Evolutionary conservation across 2,888 invertebrate species (phyloP), one percentile per base, ranked within the genome.

Genomic region (Margaritifera margaritifera): DNA sequence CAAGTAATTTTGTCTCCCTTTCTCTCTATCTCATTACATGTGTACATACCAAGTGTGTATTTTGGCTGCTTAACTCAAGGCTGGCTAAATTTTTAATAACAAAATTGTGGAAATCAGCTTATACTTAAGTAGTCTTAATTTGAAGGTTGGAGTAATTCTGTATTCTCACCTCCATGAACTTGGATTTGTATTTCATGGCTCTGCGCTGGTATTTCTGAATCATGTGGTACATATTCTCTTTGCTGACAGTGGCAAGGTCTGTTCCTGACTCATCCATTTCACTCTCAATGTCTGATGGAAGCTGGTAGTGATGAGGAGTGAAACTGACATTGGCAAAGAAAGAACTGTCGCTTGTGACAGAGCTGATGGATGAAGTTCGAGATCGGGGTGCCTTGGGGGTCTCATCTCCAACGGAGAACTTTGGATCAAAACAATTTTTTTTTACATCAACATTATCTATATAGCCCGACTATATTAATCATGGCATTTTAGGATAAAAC

Each of bases 211-310:
- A 84, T 64, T 83, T 80, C 72, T 84, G 84, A 53, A 85, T 80
- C 57, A 83, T 77, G 54, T 79, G 80, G 64, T 83, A 86, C 20
- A 86, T 75, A 61, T 86, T 85, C 51, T 86, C 85, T 60, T 86
- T 86, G 62, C 78, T 81, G 66, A 83, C 78, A 6, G 79, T 75
- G 62, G 83, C 80, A 2, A 86, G 71, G 62, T 81, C 80, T 4
- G 82, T 78, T 1, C 79, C 73, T 1, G 65, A 80, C 52, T 86
- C 86, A 57, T 86, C 86, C 64, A 86, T 77, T 64, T 86, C 86
- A 62, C 85, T 86, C 71, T 86, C 86, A 57, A 83, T 79, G 70
- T 86, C 86, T 15, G 86, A 86, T 0, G 84, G 85, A 42, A 85
- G 62, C 8, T 74, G 68, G 67, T 84, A 84, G 66, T 82, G 82